Evolutionary conservation across 1,140 invertebrate genomes (phyloP).

Genomic region (Drosophila mayri): DNA sequence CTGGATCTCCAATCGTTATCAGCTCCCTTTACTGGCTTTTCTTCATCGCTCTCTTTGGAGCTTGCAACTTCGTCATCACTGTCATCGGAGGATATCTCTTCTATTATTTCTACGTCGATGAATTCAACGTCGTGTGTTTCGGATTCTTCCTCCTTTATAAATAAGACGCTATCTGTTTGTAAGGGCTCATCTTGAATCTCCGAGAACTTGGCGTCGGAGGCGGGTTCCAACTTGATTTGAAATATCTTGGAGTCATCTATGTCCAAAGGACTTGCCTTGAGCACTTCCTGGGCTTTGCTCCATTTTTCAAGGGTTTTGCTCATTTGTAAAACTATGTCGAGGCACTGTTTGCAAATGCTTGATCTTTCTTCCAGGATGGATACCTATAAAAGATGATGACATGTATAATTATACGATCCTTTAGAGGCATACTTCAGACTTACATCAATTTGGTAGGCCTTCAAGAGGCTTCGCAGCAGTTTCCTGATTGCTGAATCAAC

Average conservation of each 20-base stretch:
- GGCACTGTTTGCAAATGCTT: conserved; percentile 9
- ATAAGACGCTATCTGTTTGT: neutral
- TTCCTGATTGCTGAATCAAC: neutral
- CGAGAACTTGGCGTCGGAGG: neutral
- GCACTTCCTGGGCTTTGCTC: conserved; percentile 1
- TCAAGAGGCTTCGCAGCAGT: conserved; percentile 24
- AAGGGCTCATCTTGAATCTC: neutral
- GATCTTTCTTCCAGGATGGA: neutral
- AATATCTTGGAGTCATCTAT: conserved; percentile 25
- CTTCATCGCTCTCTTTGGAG: neutral
- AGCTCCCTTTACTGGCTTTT: too few relatives aligned
- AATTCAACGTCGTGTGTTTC: neutral
- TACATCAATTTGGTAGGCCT: conserved; percentile 28
- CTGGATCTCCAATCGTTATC: neutral
- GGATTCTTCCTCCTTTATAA: neutral
- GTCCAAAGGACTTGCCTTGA: conserved; percentile 1
- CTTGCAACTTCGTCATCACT: neutral
- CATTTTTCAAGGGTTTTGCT: conserved; percentile 11
- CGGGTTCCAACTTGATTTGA: conserved; percentile 11
- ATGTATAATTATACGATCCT: too few relatives aligned
- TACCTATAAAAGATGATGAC: neutral
- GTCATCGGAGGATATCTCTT: neutral
- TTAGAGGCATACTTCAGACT: neutral
- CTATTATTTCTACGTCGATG: neutral
- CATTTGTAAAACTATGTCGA: neutral